A percentile compares a stretch with the other conserved stretches of the same genome.
Evolutionary conservation across 2,113 vertebrate genomes (phyloP).

Genomic region (Ictidomys tridecemlineatus): DNA sequence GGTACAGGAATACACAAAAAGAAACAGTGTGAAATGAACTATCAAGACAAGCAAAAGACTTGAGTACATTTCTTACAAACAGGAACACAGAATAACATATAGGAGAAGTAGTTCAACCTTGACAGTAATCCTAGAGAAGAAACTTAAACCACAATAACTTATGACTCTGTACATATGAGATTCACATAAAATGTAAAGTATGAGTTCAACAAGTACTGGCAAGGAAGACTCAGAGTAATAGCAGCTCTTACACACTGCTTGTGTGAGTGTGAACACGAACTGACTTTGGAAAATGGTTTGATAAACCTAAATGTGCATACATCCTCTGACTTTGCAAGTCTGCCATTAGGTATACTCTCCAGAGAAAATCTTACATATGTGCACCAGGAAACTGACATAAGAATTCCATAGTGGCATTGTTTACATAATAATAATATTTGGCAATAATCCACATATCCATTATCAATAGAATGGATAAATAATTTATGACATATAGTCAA

Average conservation of each 20-base stretch:
- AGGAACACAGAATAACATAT: background rate
- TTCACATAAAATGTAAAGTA: background rate
- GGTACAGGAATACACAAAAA: background rate
- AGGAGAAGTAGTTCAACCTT: slow-evolving; percentile 1
- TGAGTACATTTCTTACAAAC: background rate
- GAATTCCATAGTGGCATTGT: background rate
- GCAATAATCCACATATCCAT: background rate
- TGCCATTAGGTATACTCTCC: background rate
- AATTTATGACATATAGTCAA: background rate
- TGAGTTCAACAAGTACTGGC: background rate
- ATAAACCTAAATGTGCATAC: background rate
- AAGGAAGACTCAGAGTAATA: background rate
- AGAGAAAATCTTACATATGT: background rate
- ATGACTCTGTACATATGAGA: background rate
- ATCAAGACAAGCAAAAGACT: background rate
- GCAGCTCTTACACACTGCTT: background rate
- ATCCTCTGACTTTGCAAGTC: background rate
- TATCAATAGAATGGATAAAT: background rate
- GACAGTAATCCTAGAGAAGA: background rate
- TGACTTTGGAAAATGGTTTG: background rate
- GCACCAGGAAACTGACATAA: background rate
- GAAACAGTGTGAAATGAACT: background rate
- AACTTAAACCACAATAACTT: slow-evolving; percentile 3
- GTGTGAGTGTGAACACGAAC: background rate
- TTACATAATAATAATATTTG: slow-evolving; percentile 35